These are phyloP conservation scores for Cecidostiba fungosa DNA, from an alignment of 2,888 invertebrate genomes.

Conservation along the genomic window DNA sequence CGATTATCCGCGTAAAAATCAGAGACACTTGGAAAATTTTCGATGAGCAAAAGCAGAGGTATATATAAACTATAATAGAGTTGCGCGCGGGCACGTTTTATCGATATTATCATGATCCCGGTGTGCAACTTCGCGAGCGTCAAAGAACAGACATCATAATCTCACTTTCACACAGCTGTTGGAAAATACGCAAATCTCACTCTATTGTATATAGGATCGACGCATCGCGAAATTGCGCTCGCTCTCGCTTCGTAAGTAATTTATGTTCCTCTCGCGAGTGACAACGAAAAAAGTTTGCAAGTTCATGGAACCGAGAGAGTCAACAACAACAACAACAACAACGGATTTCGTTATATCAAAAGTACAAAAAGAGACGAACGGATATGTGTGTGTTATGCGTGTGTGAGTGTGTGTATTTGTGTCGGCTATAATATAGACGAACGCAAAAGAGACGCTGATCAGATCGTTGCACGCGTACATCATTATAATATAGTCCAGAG, in stretches of 20 bases:
- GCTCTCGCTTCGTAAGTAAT: not conserved
- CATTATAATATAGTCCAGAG: conserved; percentile 39
- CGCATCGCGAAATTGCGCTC: conserved; percentile 31
- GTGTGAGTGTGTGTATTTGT: not conserved
- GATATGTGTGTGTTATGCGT: not conserved
- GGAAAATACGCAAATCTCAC: conserved; percentile 47
- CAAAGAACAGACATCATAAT: conserved; percentile 14
- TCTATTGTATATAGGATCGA: conserved; percentile 2
- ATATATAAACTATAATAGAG: not conserved
- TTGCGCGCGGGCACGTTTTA: not conserved
- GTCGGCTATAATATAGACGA: not conserved
- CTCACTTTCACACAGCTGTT: not conserved
- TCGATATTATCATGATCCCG: conserved; percentile 18
- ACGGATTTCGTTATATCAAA: conserved; percentile 41
- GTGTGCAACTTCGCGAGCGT: conserved; percentile 27
- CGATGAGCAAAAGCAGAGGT: not conserved
- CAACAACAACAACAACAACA: conserved; percentile 2
- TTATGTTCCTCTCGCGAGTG: not conserved
- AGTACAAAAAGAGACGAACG: conserved; percentile 46
- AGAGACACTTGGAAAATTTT: not conserved
- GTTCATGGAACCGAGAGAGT: not conserved
- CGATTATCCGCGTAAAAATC: not conserved
- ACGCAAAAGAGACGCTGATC: not conserved
- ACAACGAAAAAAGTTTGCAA: not conserved
- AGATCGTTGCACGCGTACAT: not conserved